Percentiles rank a stretch among this genome's conserved stretches.
Evolutionary conservation across 2,797 vertebrate genomes (phyloP).

Genomic region (Zenarchopterus dispar): DNA sequence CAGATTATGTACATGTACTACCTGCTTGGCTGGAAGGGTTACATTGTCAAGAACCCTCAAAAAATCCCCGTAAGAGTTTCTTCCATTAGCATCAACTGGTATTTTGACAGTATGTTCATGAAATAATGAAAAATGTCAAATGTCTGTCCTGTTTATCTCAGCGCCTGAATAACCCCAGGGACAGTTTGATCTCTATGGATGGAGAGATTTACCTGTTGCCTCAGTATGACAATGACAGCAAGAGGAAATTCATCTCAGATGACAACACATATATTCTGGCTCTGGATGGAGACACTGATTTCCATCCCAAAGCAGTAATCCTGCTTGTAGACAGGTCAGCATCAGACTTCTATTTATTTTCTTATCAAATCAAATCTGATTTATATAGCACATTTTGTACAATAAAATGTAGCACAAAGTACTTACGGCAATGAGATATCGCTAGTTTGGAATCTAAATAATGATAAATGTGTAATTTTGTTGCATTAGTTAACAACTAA

Average conservation of each 20-base stretch:
- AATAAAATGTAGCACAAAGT: too few species aligned
- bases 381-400: too few species aligned
- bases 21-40: constrained; percentile 86
- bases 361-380: too few species aligned
- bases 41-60: constrained; percentile 80
- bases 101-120: neutral
- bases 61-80: constrained; percentile 74
- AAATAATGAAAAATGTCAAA: neutral
- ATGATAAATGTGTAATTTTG: too few species aligned
- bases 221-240: constrained; percentile 75
- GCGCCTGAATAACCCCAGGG: constrained; percentile 70
- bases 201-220: constrained; percentile 71
- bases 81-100: neutral
- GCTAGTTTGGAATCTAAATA: too few species aligned
- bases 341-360: neutral
- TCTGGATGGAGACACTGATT: constrained; percentile 87
- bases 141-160: constrained; percentile 32
- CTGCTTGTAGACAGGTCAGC: constrained; percentile 82
- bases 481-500: constrained; percentile 1
- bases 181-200: constrained; percentile 78
- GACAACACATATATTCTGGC: constrained; percentile 84
- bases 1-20: constrained; percentile 89
- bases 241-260: constrained; percentile 80
- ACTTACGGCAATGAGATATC: too few species aligned
- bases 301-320: constrained; percentile 84